Base-by-base conservation (phyloP, 2,113 vertebrate genomes). In the Bubo scandiacus region DNA sequence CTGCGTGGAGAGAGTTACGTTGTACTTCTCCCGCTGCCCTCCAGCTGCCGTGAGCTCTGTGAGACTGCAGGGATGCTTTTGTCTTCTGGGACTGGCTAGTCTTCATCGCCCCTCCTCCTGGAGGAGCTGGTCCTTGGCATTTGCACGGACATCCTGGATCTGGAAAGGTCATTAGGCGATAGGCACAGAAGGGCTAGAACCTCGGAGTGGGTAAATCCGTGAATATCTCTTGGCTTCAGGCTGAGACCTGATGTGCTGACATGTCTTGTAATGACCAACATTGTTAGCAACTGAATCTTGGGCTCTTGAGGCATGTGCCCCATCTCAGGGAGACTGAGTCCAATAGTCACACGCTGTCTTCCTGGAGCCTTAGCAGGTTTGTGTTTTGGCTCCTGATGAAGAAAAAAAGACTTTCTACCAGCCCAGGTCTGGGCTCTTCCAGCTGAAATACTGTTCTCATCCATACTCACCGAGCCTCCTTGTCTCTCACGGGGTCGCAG, bases 321-420 rank as follows among this genome's bases (percentile, higher is more conserved):
- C 52, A n/a, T 43, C 58, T 92, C 66, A 51, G 61, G 61, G 21
- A 38, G 27, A 40, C 6, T 0, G 19, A 85, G 66, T 29, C 74
- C 36, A 42, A 6, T 6, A 40, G 30, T 81, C 71, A 32, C 0
- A 0, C 0, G 0, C 19, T 2, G 1, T 57, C 54, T 19, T 72
- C 67, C 66, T 0, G 0, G 34, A 86, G 49, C 47, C 36, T 52
- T 42, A 23, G 42, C 2, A 45, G 13, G 32, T 81, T 85, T 71
- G 10, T 15, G 1, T 82, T 74, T 82, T 3, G 11, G 14, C 57
- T 42, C 54, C 47, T 55, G 12, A 57, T 27, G 40, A 75, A 74
- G n/a, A 42, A 9, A 11, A 58, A n/a, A 42, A 40, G 9, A 9
- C 70, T 83, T 96, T 62, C 47, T 81, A 1, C 51, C 4, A 6